phyloP scores from a whole-genome alignment of 2,113 vertebrate genomes.

The Cryptoleucopteryx plumbea region DNA sequence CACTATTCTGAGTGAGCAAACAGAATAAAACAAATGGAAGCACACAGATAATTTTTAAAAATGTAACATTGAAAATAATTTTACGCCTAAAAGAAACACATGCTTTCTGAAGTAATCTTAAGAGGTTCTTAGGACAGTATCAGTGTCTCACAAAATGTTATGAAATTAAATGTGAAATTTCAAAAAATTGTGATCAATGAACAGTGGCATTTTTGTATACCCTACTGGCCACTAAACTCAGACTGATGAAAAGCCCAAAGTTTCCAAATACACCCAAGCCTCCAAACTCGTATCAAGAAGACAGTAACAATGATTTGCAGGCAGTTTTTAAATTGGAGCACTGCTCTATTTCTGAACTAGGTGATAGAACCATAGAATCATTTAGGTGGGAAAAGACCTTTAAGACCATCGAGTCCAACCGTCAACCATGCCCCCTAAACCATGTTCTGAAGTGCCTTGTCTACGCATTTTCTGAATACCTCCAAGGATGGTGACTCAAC shows the following conservation, averaged over 20 bases:
- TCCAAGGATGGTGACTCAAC: too few species aligned
- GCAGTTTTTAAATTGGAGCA: too few species aligned
- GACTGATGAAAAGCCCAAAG: background rate
- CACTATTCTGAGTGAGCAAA: background rate
- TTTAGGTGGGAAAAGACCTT: too few species aligned
- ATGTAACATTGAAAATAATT: background rate
- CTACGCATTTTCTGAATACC: too few species aligned
- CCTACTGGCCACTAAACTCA: background rate
- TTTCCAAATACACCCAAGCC: background rate
- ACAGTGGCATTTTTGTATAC: background rate
- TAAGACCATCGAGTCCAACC: too few species aligned
- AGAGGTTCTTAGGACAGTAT: background rate
- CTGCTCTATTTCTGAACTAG: too few species aligned
- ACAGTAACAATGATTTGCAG: too few species aligned
- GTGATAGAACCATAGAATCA: too few species aligned
- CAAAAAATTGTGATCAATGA: background rate
- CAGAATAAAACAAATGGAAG: background rate
- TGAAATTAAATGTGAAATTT: background rate
- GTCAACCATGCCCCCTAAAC: too few species aligned
- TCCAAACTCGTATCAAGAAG: fast-evolving
- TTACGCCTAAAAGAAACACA: fast-evolving
- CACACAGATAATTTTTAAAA: fast-evolving
- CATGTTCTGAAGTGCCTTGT: too few species aligned
- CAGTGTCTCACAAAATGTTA: background rate
- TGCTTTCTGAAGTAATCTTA: background rate